A percentile compares a stretch with the other conserved stretches of the same genome.
Conservation (phyloP, 2,888 invertebrate genomes). For the Drosophila melanosoma region DNA sequence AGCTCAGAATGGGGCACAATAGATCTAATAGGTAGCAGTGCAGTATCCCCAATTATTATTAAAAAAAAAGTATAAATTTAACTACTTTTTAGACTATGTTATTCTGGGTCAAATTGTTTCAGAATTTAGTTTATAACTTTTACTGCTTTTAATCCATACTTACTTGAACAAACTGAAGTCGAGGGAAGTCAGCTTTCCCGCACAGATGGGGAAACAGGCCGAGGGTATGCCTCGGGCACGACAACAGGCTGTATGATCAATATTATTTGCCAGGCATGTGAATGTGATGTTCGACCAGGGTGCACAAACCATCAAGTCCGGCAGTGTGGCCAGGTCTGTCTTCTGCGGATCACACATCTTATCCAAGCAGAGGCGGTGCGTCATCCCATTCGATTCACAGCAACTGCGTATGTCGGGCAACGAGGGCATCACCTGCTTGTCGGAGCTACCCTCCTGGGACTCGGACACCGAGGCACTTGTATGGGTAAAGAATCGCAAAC, state of each 20-base stretch:
- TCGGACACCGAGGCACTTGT: constrained; percentile 88
- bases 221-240: constrained; percentile 90
- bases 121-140: not conserved
- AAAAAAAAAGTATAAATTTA: too few species aligned
- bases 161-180: constrained; percentile 94
- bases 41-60: too few species aligned
- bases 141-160: constrained; percentile 78
- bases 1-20: too few species aligned
- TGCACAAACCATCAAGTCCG: constrained; percentile 95
- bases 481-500: constrained; percentile 86
- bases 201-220: constrained; percentile 91
- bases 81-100: too few species aligned
- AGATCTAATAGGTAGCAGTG: too few species aligned
- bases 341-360: constrained; percentile 92
- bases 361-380: constrained; percentile 90
- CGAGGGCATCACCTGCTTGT: constrained; percentile 87
- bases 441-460: constrained; percentile 86
- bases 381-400: constrained; percentile 90
- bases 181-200: constrained; percentile 91
- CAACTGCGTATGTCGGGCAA: constrained; percentile 91
- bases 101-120: not conserved
- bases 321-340: constrained; percentile 85
- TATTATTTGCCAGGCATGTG: constrained; percentile 91
- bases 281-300: constrained; percentile 94
- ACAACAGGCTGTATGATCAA: constrained; percentile 94